Conservation (phyloP, 2,797 vertebrate species). For the Hoplostethus mediterraneus region DNA sequence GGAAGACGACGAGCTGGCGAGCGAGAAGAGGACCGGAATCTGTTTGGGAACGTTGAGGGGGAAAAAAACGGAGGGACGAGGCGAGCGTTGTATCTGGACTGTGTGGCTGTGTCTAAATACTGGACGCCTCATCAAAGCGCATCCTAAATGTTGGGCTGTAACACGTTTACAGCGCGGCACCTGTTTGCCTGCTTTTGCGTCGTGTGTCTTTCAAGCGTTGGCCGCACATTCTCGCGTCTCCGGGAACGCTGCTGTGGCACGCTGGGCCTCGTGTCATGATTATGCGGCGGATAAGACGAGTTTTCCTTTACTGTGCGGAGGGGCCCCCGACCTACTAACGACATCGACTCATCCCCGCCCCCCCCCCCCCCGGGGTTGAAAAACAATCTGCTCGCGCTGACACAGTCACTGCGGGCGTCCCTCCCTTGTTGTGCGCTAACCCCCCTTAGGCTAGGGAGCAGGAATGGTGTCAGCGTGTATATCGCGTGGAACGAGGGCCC, state of each 20-base stretch:
- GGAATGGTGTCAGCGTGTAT: conserved; percentile 39
- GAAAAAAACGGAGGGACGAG: conserved; percentile 8
- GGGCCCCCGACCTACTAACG: conserved; percentile 29
- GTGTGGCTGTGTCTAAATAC: conserved; percentile 25
- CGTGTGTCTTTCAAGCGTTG: conserved; percentile 14
- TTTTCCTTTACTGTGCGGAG: conserved; percentile 51
- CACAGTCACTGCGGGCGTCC: conserved; percentile 42
- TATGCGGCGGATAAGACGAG: conserved; percentile 32
- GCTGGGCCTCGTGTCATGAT: conserved; percentile 48
- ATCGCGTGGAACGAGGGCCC: conserved; percentile 55
- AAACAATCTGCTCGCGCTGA: conserved; percentile 61
- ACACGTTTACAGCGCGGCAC: conserved; percentile 50
- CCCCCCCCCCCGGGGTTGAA: too few relatives aligned
- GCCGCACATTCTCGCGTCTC: conserved; percentile 29
- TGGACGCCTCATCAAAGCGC: conserved; percentile 29
- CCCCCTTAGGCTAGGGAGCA: conserved; percentile 28
- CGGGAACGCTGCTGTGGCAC: conserved; percentile 57
- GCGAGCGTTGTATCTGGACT: conserved; percentile 20
- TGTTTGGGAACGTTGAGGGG: conserved; percentile 28
- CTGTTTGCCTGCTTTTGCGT: conserved; percentile 53
- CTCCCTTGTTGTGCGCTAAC: conserved; percentile 27
- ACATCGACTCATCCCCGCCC: conserved; percentile 9
- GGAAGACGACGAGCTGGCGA: conserved; percentile 50
- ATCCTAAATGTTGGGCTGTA: conserved; percentile 48
- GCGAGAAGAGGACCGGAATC: conserved; percentile 50